Percentiles rank a stretch among this genome's conserved stretches.
Evolutionary conservation across 2,888 invertebrate genomes (phyloP).

Genomic region (Pachydiplax longipennis): DNA sequence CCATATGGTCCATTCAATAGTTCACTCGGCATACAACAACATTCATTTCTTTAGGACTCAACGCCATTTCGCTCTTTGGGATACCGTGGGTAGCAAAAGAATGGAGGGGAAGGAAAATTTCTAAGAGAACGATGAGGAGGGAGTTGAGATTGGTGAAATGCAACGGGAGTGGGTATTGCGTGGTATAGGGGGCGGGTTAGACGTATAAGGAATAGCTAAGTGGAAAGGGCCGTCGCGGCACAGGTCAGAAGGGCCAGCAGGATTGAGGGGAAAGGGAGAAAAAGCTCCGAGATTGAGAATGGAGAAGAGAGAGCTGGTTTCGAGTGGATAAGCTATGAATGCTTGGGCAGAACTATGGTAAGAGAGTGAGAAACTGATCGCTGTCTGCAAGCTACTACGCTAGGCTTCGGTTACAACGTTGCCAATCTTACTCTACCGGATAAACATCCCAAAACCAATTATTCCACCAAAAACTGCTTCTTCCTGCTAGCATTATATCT

Average conservation of each 20-base stretch:
- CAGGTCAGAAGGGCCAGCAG: constrained; percentile 40
- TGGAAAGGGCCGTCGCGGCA: constrained; percentile 35
- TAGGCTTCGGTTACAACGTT: constrained; percentile 28
- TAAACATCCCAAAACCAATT: background rate
- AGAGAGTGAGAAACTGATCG: constrained; percentile 37
- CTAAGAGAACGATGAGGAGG: constrained; percentile 12
- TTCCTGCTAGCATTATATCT: background rate
- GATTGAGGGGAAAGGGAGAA: constrained; percentile 25
- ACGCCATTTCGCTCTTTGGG: constrained; percentile 2
- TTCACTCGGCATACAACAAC: background rate
- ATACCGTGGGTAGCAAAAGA: background rate
- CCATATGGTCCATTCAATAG: background rate
- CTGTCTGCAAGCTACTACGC: constrained; percentile 25
- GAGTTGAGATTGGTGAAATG: constrained; percentile 34
- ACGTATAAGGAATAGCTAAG: constrained; percentile 34
- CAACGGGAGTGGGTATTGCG: constrained; percentile 38
- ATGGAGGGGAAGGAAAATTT: background rate
- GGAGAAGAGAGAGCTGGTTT: constrained; percentile 31
- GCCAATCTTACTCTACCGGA: constrained; percentile 5
- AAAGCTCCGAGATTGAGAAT: constrained; percentile 35
- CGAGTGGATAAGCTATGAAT: constrained; percentile 22
- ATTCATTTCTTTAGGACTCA: background rate
- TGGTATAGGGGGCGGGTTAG: constrained; percentile 29
- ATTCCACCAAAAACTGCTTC: background rate
- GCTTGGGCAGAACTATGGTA: constrained; percentile 25